Conservation (phyloP, 2,888 invertebrate species). For the Oscheius sp. region DNA sequence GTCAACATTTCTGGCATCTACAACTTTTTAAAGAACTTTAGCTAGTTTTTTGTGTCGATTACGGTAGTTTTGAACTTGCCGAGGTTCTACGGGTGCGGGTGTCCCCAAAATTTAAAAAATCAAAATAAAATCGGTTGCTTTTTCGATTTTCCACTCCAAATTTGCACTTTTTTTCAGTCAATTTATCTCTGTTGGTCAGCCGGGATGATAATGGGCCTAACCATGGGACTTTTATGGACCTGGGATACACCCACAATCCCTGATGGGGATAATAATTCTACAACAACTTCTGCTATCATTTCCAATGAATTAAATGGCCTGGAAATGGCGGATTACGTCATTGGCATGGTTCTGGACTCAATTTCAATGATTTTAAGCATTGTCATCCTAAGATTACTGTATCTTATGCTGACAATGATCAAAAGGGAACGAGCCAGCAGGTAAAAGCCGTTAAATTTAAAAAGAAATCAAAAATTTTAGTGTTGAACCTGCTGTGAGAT, state of each 20-base stretch:
- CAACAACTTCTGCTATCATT: background rate
- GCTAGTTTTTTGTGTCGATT: too few species aligned
- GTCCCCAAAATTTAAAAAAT: background rate
- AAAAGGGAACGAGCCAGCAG: background rate
- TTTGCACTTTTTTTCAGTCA: conserved; percentile 10
- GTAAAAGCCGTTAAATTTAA: background rate
- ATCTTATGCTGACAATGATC: background rate
- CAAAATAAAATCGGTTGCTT: background rate
- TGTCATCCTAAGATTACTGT: conserved; percentile 5
- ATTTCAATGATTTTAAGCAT: conserved; percentile 4
- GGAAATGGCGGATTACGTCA: background rate
- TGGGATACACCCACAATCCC: background rate
- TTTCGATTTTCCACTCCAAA: background rate
- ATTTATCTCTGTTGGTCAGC: conserved; percentile 20
- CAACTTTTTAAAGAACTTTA: too few species aligned
- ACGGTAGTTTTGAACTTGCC: too few species aligned
- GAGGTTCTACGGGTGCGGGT: too few species aligned
- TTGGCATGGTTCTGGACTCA: background rate
- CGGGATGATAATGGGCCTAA: conserved; percentile 15
- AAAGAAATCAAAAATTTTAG: background rate
- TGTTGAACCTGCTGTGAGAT: background rate
- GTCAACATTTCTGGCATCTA: too few species aligned
- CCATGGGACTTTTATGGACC: background rate
- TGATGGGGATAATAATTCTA: background rate
- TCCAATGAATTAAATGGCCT: background rate